phyloP scores from a whole-genome alignment of 2,113 vertebrate species.

The Scolopax mira region DNA sequence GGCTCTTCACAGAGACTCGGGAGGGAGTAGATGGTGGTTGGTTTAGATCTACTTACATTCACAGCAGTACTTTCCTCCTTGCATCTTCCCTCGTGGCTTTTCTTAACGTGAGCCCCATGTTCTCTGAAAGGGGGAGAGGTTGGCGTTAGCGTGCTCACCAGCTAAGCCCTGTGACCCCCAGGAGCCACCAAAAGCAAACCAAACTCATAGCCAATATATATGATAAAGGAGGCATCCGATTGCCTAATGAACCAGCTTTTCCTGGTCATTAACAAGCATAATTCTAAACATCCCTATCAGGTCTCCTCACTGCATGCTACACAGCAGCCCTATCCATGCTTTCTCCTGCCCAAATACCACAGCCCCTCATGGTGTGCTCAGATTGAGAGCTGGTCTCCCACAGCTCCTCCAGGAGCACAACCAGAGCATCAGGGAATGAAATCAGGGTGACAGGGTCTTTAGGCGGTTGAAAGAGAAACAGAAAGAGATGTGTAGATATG shows the following conservation, averaged over 20 bases:
- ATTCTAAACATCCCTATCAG: background rate
- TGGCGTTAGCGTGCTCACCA: rapidly evolving
- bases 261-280: rapidly evolving
- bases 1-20: no score
- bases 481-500: background rate
- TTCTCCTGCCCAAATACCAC: background rate
- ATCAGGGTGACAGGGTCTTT: background rate
- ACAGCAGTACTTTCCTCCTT: background rate
- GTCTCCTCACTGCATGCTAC: background rate
- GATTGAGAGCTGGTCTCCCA: background rate
- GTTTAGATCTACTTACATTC: background rate
- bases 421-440: background rate
- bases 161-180: background rate
- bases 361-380: background rate
- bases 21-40: background rate
- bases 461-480: background rate
- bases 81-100: slow-evolving; percentile 35
- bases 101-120: background rate
- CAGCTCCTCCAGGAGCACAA: background rate
- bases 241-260: background rate
- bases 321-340: background rate
- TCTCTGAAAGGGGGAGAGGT: background rate
- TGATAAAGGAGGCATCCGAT: background rate
- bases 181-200: background rate
- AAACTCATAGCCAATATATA: background rate